phyloP scores from a whole-genome alignment of 1,140 invertebrate genomes.

The Himalopsyche phryganea region DNA sequence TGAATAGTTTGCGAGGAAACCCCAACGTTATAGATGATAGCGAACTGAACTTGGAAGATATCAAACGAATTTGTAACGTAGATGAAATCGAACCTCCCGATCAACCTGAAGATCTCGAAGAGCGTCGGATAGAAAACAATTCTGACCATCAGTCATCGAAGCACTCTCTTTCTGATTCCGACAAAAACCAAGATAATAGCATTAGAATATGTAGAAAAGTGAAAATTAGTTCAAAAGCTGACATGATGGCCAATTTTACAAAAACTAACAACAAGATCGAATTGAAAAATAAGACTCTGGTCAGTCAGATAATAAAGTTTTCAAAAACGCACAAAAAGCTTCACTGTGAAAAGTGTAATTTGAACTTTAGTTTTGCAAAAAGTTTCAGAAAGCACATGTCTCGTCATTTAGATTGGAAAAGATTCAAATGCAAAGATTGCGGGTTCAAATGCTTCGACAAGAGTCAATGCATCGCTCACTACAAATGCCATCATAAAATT shows the following conservation, averaged over 20 bases:
- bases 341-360: slow-evolving; percentile 45
- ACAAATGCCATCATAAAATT: slow-evolving; percentile 40
- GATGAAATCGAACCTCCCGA: neutral
- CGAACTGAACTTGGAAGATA: slow-evolving; percentile 28
- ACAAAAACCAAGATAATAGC: too few relatives aligned
- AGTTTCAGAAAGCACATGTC: slow-evolving; percentile 55
- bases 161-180: too few relatives aligned
- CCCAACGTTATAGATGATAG: slow-evolving; percentile 17
- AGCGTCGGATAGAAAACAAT: too few relatives aligned
- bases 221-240: too few relatives aligned
- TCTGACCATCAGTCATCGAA: too few relatives aligned
- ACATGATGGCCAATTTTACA: too few relatives aligned
- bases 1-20: slow-evolving; percentile 13
- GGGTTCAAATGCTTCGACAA: slow-evolving; percentile 55
- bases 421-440: slow-evolving; percentile 57
- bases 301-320: neutral
- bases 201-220: too few relatives aligned
- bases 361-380: slow-evolving; percentile 42
- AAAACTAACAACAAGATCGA: slow-evolving; percentile 2
- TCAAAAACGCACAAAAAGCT: slow-evolving; percentile 30
- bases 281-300: slow-evolving; percentile 7
- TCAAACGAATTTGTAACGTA: slow-evolving; percentile 23
- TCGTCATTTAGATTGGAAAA: slow-evolving; percentile 53
- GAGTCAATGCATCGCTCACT: slow-evolving; percentile 54
- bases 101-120: neutral